These are phyloP conservation scores for Parazoanthus swiftii DNA, from an alignment of 92 coral and sea anemone genomes.

Conservation along the genomic window DNA sequence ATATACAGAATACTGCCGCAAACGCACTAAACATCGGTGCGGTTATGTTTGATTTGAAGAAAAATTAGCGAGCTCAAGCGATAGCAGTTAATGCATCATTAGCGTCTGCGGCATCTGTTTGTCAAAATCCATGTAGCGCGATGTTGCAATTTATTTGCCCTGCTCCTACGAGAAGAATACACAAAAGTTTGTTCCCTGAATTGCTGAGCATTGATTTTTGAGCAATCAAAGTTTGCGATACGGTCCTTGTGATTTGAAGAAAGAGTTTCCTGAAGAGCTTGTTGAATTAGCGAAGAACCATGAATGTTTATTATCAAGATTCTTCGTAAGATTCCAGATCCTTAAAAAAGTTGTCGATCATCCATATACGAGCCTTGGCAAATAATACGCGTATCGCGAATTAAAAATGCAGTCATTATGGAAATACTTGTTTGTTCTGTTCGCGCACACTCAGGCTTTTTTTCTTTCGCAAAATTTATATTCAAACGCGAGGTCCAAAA, in stretches of 20 bases:
- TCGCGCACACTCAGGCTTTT: neutral
- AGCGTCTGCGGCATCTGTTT: neutral
- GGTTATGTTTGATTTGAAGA: conserved; percentile 4
- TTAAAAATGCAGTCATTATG: neutral
- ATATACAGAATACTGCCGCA: neutral
- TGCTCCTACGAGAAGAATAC: neutral
- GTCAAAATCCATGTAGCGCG: neutral
- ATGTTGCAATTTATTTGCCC: conserved; percentile 18
- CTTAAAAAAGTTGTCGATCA: neutral
- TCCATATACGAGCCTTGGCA: conserved; percentile 11
- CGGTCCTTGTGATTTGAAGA: neutral
- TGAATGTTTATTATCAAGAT: neutral
- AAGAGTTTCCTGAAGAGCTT: neutral
- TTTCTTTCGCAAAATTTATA: neutral
- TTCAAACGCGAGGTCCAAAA: neutral
- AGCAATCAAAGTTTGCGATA: neutral
- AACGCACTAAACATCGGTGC: conserved; percentile 6
- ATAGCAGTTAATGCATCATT: neutral
- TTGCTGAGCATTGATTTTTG: neutral
- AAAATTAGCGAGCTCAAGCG: conserved; percentile 6
- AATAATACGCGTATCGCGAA: conserved; percentile 20
- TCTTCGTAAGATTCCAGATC: neutral
- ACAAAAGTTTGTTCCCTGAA: neutral
- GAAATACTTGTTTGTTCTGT: conserved; percentile 11
- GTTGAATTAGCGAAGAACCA: neutral